Evolutionary conservation across 2,113 vertebrate genomes (phyloP).

Genomic region (Hirundichthys speculiger): DNA sequence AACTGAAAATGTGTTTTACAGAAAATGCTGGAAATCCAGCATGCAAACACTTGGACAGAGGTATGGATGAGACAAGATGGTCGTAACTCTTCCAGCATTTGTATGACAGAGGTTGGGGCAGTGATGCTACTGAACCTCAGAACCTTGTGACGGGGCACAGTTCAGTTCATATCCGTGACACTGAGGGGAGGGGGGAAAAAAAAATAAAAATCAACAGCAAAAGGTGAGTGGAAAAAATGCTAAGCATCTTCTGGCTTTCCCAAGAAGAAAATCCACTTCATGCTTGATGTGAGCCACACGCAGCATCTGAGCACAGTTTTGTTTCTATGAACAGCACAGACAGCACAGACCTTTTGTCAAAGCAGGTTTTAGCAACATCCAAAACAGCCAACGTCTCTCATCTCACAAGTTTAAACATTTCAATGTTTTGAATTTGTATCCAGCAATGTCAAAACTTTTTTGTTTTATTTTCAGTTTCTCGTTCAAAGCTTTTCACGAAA

Average conservation of each 20-base stretch:
- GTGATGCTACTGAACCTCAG: conserved; percentile 13
- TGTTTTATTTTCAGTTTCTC: conserved; percentile 37
- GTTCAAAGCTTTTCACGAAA: conserved; percentile 35
- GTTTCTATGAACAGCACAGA: conserved; percentile 34
- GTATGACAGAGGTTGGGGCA: conserved; percentile 6
- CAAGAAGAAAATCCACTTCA: conserved; percentile 33
- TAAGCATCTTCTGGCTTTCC: conserved; percentile 12
- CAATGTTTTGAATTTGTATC: conserved; percentile 34
- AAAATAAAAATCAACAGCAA: background rate
- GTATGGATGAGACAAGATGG: conserved; percentile 55
- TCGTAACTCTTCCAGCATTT: conserved; percentile 67
- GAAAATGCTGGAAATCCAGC: conserved; percentile 21
- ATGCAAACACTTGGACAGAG: conserved; percentile 33
- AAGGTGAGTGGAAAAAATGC: background rate
- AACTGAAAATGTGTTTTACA: conserved; percentile 23
- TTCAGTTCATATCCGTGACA: background rate
- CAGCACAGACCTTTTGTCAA: conserved; percentile 36
- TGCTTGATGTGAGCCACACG: conserved; percentile 43
- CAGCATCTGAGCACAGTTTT: conserved; percentile 31
- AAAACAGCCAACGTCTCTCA: background rate
- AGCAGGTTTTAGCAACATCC: conserved; percentile 19
- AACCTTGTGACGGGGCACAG: background rate
- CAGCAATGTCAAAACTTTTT: conserved; percentile 48
- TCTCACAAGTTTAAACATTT: conserved; percentile 26
- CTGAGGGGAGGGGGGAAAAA: background rate